Evolutionary conservation across 2,797 vertebrate genomes (phyloP).

Genomic region (Ctenopoma kingsleyae): DNA sequence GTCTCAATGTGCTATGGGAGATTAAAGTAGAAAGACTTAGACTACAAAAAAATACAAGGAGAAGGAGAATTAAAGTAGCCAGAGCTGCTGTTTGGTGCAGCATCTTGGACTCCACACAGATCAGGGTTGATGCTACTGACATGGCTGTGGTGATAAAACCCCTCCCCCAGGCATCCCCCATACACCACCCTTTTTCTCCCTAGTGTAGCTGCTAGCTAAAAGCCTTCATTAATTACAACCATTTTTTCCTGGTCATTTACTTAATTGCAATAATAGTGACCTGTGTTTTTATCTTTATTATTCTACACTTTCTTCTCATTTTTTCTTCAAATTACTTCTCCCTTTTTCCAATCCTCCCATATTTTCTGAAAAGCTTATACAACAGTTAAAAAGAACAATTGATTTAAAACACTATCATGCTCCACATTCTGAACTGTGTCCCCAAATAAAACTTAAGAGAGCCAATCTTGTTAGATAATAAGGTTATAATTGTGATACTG

Average conservation of each 20-base stretch:
- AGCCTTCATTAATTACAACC: slow-evolving; percentile 78
- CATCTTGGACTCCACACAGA: slow-evolving; percentile 75
- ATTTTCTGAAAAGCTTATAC: slow-evolving; percentile 1
- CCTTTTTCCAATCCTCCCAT: slow-evolving; percentile 38
- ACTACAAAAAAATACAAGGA: slow-evolving; percentile 23
- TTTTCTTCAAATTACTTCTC: slow-evolving; percentile 67
- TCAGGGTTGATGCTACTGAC: slow-evolving; percentile 74
- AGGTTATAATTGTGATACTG: no score
- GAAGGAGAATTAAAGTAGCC: slow-evolving; percentile 27
- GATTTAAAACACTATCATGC: background rate
- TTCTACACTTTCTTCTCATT: slow-evolving; percentile 59
- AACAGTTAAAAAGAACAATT: background rate
- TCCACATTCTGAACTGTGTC: background rate
- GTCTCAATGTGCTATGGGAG: no score
- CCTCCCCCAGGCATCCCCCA: slow-evolving; percentile 43
- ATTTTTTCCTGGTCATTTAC: slow-evolving; percentile 75
- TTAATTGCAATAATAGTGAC: slow-evolving; percentile 77
- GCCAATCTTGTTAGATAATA: background rate
- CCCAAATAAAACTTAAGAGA: background rate
- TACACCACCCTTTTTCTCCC: slow-evolving; percentile 27
- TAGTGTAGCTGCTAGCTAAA: slow-evolving; percentile 75
- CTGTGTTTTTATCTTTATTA: slow-evolving; percentile 67
- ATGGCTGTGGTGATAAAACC: slow-evolving; percentile 69
- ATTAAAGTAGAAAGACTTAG: no score
- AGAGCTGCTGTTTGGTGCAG: slow-evolving; percentile 68